phyloP scores from a whole-genome alignment of 1,140 invertebrate species.

The Ceratina calcarata region DNA sequence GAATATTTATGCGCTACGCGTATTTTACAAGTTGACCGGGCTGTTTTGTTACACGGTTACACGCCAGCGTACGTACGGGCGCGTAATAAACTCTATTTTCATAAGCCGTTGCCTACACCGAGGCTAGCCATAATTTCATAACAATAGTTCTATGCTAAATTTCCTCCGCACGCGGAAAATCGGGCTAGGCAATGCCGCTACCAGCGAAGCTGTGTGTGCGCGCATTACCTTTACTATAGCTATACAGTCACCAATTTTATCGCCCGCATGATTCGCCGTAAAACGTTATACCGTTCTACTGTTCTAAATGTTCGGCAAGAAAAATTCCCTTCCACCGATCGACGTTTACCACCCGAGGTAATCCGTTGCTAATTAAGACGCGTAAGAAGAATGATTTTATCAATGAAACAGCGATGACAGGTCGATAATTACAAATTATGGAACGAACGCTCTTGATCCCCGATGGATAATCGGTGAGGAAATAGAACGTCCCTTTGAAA shows the following conservation, averaged over 20 bases:
- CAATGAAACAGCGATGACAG: no score
- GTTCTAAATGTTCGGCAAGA: no score
- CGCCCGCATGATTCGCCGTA: slow-evolving; percentile 12
- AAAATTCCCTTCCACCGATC: no score
- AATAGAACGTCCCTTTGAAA: no score
- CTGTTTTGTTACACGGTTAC: slow-evolving; percentile 37
- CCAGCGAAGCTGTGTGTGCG: slow-evolving; percentile 36
- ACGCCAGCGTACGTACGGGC: not conserved
- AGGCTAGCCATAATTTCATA: slow-evolving; percentile 45
- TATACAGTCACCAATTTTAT: slow-evolving; percentile 30
- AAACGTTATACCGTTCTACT: not conserved
- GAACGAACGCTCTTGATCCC: no score
- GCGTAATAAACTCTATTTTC: slow-evolving; percentile 40
- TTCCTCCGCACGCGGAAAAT: slow-evolving; percentile 38
- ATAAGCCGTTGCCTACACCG: slow-evolving; percentile 40
- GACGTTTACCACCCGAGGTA: no score
- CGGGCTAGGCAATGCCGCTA: slow-evolving; percentile 27
- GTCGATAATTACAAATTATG: no score
- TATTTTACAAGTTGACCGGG: slow-evolving; percentile 4
- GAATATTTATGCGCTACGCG: no score
- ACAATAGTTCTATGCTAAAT: slow-evolving; percentile 45
- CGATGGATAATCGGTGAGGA: no score
- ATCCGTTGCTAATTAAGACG: no score
- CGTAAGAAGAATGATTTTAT: no score
- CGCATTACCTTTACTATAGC: slow-evolving; percentile 23